Evolutionary conservation across 64 coral and sea anemone genomes (phyloP).

Genomic region (Astreopora myriophthalma): DNA sequence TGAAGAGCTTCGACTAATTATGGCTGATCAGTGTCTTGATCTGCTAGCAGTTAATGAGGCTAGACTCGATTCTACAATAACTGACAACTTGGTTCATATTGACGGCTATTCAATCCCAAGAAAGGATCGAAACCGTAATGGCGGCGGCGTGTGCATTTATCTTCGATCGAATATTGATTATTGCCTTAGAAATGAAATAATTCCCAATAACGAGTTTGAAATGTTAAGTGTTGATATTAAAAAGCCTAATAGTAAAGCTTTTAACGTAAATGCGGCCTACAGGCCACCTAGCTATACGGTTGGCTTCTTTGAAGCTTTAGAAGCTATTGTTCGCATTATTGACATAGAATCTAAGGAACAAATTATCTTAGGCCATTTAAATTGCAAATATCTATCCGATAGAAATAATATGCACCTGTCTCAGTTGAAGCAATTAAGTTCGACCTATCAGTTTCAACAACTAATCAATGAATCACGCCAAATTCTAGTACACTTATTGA

Average conservation of each 20-base stretch:
- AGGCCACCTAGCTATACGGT: background rate
- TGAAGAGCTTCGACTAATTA: conserved; percentile 11
- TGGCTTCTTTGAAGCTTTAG: background rate
- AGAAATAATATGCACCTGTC: background rate
- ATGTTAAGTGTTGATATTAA: background rate
- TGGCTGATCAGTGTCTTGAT: conserved; percentile 23
- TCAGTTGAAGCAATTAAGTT: background rate
- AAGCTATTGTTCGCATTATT: background rate
- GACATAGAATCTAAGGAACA: background rate
- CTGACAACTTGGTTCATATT: conserved; percentile 30
- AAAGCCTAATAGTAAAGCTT: background rate
- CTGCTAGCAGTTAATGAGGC: conserved; percentile 68
- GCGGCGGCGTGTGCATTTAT: conserved; percentile 67
- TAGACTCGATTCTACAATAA: conserved; percentile 35
- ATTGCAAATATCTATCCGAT: background rate
- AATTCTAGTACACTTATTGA: no score
- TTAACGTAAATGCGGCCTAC: background rate
- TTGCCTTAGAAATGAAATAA: conserved; percentile 12
- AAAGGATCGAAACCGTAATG: conserved; percentile 24
- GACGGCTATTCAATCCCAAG: conserved; percentile 11
- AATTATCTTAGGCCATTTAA: background rate
- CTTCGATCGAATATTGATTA: conserved; percentile 44
- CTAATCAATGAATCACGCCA: no score
- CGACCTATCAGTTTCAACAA: background rate
- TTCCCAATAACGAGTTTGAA: background rate